Percentiles rank a stretch among this genome's conserved stretches.
Conservation (phyloP, 2,797 vertebrate genomes). For the Myiotriccus ornatus region DNA sequence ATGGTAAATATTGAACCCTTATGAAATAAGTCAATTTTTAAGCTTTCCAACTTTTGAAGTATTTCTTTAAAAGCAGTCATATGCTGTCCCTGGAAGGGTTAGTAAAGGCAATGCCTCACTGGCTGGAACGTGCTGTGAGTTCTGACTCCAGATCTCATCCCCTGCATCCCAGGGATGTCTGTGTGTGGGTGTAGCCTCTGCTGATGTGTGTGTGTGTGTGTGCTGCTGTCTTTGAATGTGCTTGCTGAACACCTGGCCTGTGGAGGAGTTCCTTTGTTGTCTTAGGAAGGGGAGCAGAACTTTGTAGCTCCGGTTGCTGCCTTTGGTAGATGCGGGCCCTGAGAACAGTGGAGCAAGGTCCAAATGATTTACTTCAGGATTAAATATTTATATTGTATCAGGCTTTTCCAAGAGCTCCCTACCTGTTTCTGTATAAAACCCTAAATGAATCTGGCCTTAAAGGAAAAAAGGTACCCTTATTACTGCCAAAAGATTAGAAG, state of each 20-base stretch:
- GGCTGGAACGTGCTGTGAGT: not conserved
- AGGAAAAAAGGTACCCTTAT: not conserved
- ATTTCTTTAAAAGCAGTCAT: not conserved
- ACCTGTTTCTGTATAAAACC: not conserved
- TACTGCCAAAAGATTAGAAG: not conserved
- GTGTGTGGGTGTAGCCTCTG: not conserved
- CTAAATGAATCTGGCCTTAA: not conserved
- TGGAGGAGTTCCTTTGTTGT: not conserved
- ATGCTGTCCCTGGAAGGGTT: not conserved
- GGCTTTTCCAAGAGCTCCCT: not conserved
- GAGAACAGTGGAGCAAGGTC: not conserved
- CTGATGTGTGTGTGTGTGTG: not conserved
- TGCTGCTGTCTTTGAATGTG: not conserved
- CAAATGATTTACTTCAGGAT: not conserved
- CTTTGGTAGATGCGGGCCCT: not conserved
- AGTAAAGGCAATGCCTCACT: not conserved
- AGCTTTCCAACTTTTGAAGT: not conserved
- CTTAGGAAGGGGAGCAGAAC: not conserved
- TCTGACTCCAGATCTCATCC: not conserved
- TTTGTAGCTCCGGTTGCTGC: not conserved
- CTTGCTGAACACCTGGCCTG: not conserved
- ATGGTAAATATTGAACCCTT: not conserved
- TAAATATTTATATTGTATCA: not conserved
- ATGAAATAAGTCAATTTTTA: not conserved
- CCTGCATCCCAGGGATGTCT: rapidly evolving